Percentiles rank a stretch among this genome's conserved stretches.
phyloP scores from a whole-genome alignment of 2,113 vertebrate species.

The Rattus norvegicus region GRCr8 NC_086031.1:68209501-68210000 shows the following conservation, averaged over 20 bases:
- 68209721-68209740: conserved; percentile 18
- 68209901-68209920: conserved; percentile 12
- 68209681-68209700: not conserved
- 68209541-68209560: not conserved
- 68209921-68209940: conserved; percentile 49
- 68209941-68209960: conserved; percentile 30
- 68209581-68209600: not conserved
- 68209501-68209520: not conserved
- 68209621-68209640: not conserved
- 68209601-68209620: not conserved
- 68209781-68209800: not conserved
- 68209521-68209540: not conserved
- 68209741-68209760: not conserved
- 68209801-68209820: not conserved
- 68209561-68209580: not conserved
- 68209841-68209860: not conserved
- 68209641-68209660: not conserved
- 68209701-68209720: not conserved
- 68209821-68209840: not conserved
- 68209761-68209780: not conserved
- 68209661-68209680: not conserved
- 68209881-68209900: conserved; percentile 34
- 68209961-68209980: conserved; percentile 65
- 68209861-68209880: conserved; percentile 4
- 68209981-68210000: conserved; percentile 40